phyloP scores from a whole-genome alignment of 1,140 invertebrate genomes.

The Homarus americanus region DNA sequence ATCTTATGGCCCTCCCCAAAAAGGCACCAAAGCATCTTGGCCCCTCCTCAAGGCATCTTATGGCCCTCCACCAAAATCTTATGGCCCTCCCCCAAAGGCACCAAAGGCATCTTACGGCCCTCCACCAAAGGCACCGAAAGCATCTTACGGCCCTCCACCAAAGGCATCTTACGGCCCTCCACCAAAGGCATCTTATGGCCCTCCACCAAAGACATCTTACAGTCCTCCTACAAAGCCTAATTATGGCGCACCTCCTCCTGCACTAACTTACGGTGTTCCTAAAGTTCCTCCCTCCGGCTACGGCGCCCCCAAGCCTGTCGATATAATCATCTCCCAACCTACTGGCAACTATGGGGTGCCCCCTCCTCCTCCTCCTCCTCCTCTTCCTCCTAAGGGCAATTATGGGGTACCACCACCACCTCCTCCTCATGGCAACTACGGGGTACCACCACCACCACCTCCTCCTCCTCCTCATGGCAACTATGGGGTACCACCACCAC shows the following conservation, averaged over 20 bases:
- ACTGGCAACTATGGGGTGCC: slow-evolving; percentile 3
- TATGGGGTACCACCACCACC: slow-evolving; percentile 6
- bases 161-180: slow-evolving; percentile 1
- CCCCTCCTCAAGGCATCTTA: not conserved
- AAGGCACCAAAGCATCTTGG: too few species aligned
- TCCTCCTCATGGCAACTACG: not conserved
- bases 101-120: not conserved
- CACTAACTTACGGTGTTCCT: slow-evolving; percentile 10
- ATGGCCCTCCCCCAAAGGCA: not conserved
- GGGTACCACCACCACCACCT: not conserved
- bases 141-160: not conserved
- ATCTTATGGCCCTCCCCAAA: not conserved
- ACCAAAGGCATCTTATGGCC: slow-evolving; percentile 6
- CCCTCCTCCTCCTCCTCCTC: not conserved
- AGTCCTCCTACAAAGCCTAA: not conserved
- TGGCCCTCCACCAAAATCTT: slow-evolving; percentile 6
- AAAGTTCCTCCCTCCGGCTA: slow-evolving; percentile 7
- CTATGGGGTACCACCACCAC: not conserved
- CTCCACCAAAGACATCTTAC: slow-evolving; percentile 8
- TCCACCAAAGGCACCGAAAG: slow-evolving; percentile 2
- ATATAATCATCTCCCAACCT: slow-evolving; percentile 7
- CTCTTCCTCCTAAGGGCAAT: not conserved
- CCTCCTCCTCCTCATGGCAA: not conserved
- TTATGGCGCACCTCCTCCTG: slow-evolving; percentile 10
- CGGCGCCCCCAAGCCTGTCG: slow-evolving; percentile 25